A percentile compares a stretch with the other conserved stretches of the same genome.
These are phyloP conservation scores for Poecilia gillii DNA, from an alignment of 2,797 vertebrate genomes.

Conservation along the genomic window DNA sequence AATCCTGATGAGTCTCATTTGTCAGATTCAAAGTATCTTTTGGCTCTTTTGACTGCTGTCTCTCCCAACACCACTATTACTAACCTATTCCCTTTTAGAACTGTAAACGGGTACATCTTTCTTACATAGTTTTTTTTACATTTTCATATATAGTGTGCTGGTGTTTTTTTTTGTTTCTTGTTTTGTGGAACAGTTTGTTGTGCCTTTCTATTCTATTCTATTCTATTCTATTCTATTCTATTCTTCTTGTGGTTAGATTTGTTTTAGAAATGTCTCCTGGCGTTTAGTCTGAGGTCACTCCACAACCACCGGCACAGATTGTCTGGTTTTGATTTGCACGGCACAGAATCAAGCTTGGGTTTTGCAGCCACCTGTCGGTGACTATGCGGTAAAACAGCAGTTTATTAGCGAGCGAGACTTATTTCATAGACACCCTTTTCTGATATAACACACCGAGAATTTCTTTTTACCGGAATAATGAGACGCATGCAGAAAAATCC, in stretches of 20 bases:
- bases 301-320: background rate
- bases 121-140: background rate
- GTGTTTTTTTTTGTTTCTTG: no score
- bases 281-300: background rate
- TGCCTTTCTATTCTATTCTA: background rate
- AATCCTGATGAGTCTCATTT: no score
- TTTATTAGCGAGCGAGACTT: background rate
- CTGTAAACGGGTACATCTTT: background rate
- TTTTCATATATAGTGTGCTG: no score
- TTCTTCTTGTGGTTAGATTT: background rate
- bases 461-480: conserved; percentile 32
- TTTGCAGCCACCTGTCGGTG: conserved; percentile 55
- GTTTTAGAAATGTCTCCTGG: background rate
- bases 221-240: background rate
- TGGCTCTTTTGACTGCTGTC: no score
- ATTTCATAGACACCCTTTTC: background rate
- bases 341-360: background rate
- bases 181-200: background rate
- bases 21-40: no score
- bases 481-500: conserved; percentile 10
- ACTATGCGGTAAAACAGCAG: background rate
- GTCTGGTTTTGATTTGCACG: background rate
- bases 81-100: background rate
- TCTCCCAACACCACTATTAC: no score
- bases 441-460: background rate